Evolutionary conservation across 1,140 invertebrate species (phyloP).

Genomic region (Wasmannia auropunctata): DNA sequence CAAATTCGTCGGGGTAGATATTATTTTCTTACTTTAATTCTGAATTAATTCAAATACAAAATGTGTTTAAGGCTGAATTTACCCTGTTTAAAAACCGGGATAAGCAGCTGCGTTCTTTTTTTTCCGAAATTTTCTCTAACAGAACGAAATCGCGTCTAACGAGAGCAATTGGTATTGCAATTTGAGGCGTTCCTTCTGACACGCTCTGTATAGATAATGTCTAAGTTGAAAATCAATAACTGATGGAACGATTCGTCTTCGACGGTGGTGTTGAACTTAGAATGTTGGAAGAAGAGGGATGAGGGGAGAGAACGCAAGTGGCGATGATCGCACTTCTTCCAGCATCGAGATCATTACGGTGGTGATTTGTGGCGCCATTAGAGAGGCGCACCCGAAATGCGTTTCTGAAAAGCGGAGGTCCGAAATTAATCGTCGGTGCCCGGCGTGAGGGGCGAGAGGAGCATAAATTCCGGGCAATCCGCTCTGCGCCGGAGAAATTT

Average conservation of each 20-base stretch:
- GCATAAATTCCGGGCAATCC: slow-evolving; percentile 37
- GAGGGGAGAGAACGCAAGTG: neutral
- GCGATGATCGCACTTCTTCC: slow-evolving; percentile 41
- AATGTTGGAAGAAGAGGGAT: neutral
- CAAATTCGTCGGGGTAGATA: neutral
- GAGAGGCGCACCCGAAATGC: slow-evolving; percentile 48
- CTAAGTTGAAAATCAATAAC: slow-evolving; percentile 36
- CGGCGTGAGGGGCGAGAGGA: neutral
- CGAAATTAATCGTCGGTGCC: slow-evolving; percentile 36
- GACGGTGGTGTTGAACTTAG: neutral
- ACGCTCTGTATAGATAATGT: slow-evolving; percentile 17
- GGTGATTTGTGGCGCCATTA: slow-evolving; percentile 56
- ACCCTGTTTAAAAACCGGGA: neutral
- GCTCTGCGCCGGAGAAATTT: slow-evolving; percentile 25
- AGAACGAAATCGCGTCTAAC: neutral
- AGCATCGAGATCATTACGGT: slow-evolving; percentile 49
- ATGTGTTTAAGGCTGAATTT: neutral
- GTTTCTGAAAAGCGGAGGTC: slow-evolving; percentile 41
- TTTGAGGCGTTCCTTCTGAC: neutral
- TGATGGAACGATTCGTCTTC: slow-evolving; percentile 32
- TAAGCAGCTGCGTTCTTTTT: neutral
- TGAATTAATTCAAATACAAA: neutral
- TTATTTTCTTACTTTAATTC: neutral
- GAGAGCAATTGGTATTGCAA: neutral
- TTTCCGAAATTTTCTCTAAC: neutral